Evolutionary conservation across 2,113 vertebrate species (phyloP), one percentile per base, ranked within the genome.

Genomic region (Gallinago media): DNA sequence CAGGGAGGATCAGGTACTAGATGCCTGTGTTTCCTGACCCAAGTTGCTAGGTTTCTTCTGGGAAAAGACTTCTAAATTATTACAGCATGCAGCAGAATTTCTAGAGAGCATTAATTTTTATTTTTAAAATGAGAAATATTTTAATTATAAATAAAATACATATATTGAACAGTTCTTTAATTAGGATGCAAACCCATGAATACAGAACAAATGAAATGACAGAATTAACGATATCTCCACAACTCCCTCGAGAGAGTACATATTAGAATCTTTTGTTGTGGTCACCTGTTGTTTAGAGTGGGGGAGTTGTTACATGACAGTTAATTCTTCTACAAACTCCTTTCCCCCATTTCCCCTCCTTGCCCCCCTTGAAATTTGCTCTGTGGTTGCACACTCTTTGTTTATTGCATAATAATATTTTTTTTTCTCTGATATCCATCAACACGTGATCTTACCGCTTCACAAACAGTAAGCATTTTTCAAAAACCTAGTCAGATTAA

Each of bases 321-420:
- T 63, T 12, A 16, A 15, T 82, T 76, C 18, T 32, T 5, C 8
- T 8, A 20, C 32, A n/a, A 5, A 9, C 8, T 3, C 21, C 9
- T 11, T 26, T 3, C 2, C 12, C 36, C 29, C 3, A 3, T 21
- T 44, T 23, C 14, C 62, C 2, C 8, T 8, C 10, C 3, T 3
- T 11, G 3, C 18, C 4, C 44, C 18, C 4, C 44, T 1, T 38
- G 26, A 75, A 59, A 23, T 23, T 19, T 82, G 12, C 55, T 59
- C 5, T 9, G 4, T 32, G 25, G 19, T 72, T 77, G 34, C 23
- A 38, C 9, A 7, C 7, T 55, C 16, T 62, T n/a, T 50, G 19
- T 81, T 76, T 71, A 42, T 50, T 89, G 56, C 1, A 0, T 78
- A n/a, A 7, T n/a, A 15, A 21, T 47, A 20, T 17, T 20, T 31